Evolutionary conservation across 2,888 invertebrate genomes (phyloP).

Genomic region (Aleiodes testaceus): DNA sequence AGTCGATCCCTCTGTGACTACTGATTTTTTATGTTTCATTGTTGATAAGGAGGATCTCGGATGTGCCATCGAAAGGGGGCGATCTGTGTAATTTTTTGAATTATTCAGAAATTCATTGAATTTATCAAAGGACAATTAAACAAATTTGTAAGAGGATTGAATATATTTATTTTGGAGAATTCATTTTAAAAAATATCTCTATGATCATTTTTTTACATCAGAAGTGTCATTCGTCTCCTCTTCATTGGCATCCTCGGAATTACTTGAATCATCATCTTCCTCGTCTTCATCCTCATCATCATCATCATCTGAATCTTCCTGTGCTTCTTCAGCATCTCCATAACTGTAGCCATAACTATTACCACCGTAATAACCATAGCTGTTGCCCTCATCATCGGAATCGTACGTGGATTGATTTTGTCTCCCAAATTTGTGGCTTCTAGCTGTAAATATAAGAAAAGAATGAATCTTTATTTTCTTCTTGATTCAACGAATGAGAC

Average conservation of each 20-base stretch:
- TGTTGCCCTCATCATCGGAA: slow-evolving; percentile 79
- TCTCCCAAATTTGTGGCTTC: slow-evolving; percentile 91
- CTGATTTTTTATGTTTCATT: no score
- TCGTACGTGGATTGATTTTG: slow-evolving; percentile 81
- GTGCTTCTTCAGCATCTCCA: slow-evolving; percentile 40
- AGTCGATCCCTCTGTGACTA: no score
- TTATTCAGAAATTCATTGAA: no score
- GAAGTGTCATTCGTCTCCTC: slow-evolving; percentile 61
- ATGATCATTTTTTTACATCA: slow-evolving; percentile 18
- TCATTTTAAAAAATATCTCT: slow-evolving; percentile 5
- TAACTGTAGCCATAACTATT: slow-evolving; percentile 44
- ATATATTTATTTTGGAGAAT: slow-evolving; percentile 23
- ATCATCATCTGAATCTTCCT: slow-evolving; percentile 46
- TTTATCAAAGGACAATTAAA: no score
- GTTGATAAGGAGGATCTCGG: no score
- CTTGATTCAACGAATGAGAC: not conserved
- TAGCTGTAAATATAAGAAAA: slow-evolving; percentile 75
- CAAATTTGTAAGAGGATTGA: not conserved
- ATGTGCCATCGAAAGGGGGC: no score
- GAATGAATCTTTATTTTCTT: slow-evolving; percentile 40
- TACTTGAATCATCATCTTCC: slow-evolving; percentile 73
- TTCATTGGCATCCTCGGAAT: slow-evolving; percentile 67
- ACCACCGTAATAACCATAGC: slow-evolving; percentile 73
- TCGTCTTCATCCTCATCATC: slow-evolving; percentile 71
- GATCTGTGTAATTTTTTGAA: not conserved